Evolutionary conservation across 2,797 vertebrate genomes (phyloP).

Genomic region (Neosilurus hyrtlii): DNA sequence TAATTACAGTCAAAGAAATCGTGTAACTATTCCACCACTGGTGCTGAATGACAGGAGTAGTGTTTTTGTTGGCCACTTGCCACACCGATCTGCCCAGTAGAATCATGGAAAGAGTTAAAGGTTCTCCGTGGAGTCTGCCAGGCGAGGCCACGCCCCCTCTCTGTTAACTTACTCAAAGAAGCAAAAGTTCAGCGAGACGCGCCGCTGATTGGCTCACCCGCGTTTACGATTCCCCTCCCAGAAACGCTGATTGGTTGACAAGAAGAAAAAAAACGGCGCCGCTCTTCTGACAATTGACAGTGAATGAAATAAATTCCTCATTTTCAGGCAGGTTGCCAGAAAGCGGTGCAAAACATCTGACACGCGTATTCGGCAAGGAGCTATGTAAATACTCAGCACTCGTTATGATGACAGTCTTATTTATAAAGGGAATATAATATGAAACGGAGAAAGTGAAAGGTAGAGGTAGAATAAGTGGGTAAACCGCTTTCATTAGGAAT

Average conservation of each 20-base stretch:
- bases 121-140: conserved; percentile 66
- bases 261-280: conserved; percentile 51
- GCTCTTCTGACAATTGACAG: conserved; percentile 56
- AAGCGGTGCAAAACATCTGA: conserved; percentile 49
- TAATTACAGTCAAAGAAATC: conserved; percentile 1
- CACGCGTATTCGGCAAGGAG: conserved; percentile 53
- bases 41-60: conserved; percentile 13
- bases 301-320: conserved; percentile 78
- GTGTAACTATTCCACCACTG: conserved; percentile 16
- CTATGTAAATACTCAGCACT: conserved; percentile 56
- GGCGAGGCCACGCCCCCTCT: conserved; percentile 74
- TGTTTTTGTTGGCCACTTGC: conserved; percentile 16
- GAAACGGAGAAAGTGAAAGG: conserved; percentile 31
- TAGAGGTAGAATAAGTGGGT: neutral
- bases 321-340: conserved; percentile 58
- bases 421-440: conserved; percentile 48
- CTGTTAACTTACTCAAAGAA: conserved; percentile 76
- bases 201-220: conserved; percentile 68
- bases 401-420: conserved; percentile 49
- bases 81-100: neutral
- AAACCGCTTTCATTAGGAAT: neutral
- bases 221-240: conserved; percentile 52
- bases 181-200: conserved; percentile 78
- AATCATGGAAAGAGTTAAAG: conserved; percentile 70
- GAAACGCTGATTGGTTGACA: conserved; percentile 66